Percentiles rank a stretch among this genome's conserved stretches.
phyloP scores from a whole-genome alignment of 2,113 vertebrate genomes.

The Phyllostomus hastatus region DNA sequence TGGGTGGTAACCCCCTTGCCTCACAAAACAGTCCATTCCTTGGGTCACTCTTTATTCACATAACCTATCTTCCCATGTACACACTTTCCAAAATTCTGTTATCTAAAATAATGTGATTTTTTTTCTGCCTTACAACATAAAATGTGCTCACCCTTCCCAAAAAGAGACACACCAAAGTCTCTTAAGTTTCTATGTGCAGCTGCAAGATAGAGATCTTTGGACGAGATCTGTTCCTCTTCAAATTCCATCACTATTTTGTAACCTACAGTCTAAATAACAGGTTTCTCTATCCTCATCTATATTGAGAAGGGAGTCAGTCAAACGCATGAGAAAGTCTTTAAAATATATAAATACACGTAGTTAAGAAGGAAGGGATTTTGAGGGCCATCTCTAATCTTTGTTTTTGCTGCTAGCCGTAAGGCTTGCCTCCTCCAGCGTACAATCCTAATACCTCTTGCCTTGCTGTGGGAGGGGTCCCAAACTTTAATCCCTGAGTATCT shows the following conservation, averaged over 20 bases:
- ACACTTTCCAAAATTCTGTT: background rate
- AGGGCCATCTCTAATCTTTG: background rate
- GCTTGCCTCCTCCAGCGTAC: background rate
- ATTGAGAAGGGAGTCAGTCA: background rate
- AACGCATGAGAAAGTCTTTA: background rate
- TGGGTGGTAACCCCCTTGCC: too few relatives aligned
- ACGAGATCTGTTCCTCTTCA: slow-evolving; percentile 10
- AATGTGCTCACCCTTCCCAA: background rate
- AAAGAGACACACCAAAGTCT: background rate
- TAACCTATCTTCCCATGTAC: background rate
- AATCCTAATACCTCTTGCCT: background rate
- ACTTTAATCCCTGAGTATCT: background rate
- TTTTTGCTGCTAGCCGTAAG: background rate
- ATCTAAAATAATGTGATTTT: slow-evolving; percentile 26
- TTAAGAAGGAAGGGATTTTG: background rate
- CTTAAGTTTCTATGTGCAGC: slow-evolving; percentile 30
- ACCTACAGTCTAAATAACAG: background rate
- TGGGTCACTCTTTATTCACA: background rate
- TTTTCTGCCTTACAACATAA: background rate
- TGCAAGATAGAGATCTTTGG: slow-evolving; percentile 59
- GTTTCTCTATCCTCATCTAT: slow-evolving; percentile 35
- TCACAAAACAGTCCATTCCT: background rate
- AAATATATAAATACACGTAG: slow-evolving; percentile 3
- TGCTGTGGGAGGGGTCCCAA: background rate
- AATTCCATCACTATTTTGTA: slow-evolving; percentile 48